phyloP scores from a whole-genome alignment of 2,113 vertebrate genomes.

The Alethe castanea region DNA sequence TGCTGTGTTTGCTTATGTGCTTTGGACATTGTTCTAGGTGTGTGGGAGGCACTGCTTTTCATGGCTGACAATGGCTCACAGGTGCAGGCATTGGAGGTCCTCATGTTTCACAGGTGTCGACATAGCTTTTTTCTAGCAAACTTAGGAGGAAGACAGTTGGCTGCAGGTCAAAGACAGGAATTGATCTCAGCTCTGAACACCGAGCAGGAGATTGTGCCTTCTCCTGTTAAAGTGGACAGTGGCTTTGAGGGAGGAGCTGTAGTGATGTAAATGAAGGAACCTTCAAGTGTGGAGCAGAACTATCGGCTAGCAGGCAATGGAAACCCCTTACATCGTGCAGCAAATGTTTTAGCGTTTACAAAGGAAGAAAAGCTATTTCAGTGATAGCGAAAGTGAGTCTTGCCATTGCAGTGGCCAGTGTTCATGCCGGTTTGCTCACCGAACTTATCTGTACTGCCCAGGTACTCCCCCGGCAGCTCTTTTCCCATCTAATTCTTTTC shows the following conservation, averaged over 20 bases:
- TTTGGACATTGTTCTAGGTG: neutral
- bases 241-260: neutral
- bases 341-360: neutral
- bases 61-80: neutral
- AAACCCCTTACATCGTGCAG: neutral
- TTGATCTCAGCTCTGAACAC: neutral
- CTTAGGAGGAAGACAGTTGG: neutral
- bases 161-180: neutral
- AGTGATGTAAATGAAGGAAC: neutral
- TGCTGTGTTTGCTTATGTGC: neutral
- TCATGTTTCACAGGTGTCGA: rapidly evolving
- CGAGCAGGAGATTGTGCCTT: neutral
- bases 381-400: neutral
- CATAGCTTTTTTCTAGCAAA: neutral
- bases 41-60: neutral
- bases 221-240: neutral
- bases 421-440: neutral
- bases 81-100: neutral
- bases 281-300: neutral
- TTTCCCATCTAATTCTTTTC: neutral
- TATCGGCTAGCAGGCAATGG: neutral
- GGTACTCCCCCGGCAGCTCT: neutral
- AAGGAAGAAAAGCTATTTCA: neutral
- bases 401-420: neutral
- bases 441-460: neutral